These are phyloP conservation scores for Coenobita brevimanus DNA, from an alignment of 1,140 invertebrate species.

Conservation along the genomic window DNA sequence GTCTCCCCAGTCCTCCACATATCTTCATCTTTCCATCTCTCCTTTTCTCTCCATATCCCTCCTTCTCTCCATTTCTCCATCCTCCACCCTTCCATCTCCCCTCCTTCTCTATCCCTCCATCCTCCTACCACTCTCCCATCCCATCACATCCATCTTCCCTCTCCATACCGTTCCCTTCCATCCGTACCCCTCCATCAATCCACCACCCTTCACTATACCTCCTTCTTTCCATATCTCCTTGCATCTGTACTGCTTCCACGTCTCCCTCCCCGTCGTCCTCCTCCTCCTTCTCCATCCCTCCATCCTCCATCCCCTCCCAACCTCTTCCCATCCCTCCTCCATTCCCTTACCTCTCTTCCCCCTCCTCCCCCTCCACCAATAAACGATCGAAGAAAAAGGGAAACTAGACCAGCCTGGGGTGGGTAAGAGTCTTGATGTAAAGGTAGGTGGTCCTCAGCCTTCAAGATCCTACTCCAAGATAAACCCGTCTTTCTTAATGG, in stretches of 20 bases:
- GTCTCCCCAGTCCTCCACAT: no score
- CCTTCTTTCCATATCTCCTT: slow-evolving; percentile 52
- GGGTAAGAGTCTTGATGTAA: not conserved
- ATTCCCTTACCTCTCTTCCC: slow-evolving; percentile 13
- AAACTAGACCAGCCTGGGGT: slow-evolving; percentile 14
- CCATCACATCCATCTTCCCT: no score
- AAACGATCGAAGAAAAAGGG: slow-evolving; percentile 30
- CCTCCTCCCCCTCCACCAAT: not conserved
- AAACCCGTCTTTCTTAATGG: slow-evolving; percentile 39
- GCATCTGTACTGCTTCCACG: slow-evolving; percentile 43
- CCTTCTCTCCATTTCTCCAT: no score
- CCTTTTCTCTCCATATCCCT: no score
- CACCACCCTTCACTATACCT: slow-evolving; percentile 41
- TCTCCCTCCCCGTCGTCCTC: not conserved
- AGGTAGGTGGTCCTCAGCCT: slow-evolving; percentile 36
- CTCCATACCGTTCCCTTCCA: no score
- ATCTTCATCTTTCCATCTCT: no score
- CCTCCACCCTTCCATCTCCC: no score
- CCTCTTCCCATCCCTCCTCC: not conserved
- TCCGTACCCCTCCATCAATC: no score
- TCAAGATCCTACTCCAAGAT: slow-evolving; percentile 37
- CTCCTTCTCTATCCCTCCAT: no score
- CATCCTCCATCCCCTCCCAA: not conserved
- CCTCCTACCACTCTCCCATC: no score
- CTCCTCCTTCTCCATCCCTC: slow-evolving; percentile 1